Percentiles rank a stretch among this genome's conserved stretches.
phyloP scores from a whole-genome alignment of 2,888 invertebrate species.

The Cetonia aurata region DNA sequence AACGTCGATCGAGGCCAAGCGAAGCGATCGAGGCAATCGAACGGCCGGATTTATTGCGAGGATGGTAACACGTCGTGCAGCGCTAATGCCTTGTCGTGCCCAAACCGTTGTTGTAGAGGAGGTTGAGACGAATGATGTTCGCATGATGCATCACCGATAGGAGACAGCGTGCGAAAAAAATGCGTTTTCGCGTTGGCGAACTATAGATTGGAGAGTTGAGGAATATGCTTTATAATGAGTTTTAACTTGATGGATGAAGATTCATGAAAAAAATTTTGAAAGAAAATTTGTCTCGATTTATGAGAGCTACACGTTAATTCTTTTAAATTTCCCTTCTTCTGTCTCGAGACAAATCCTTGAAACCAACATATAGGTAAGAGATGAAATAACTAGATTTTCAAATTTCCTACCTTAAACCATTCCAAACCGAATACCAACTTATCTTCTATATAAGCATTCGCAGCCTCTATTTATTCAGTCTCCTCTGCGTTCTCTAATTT shows the following conservation, averaged over 20 bases:
- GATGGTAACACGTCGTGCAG: slow-evolving; percentile 4
- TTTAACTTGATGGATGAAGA: slow-evolving; percentile 4
- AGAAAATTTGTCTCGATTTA: too few species aligned
- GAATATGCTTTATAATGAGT: not conserved
- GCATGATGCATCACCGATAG: slow-evolving; percentile 2
- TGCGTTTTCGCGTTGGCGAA: not conserved
- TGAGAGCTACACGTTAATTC: too few species aligned
- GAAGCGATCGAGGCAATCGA: slow-evolving; percentile 19
- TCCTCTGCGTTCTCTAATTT: too few species aligned
- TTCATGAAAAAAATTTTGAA: too few species aligned
- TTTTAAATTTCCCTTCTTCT: too few species aligned
- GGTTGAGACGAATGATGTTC: slow-evolving; percentile 1
- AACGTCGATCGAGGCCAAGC: not conserved
- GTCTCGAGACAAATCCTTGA: too few species aligned
- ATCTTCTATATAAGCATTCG: too few species aligned
- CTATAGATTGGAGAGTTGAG: not conserved
- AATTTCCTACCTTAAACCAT: too few species aligned
- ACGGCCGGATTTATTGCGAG: slow-evolving; percentile 12
- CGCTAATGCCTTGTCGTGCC: slow-evolving; percentile 19
- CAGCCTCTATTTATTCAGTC: too few species aligned
- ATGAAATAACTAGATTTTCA: too few species aligned
- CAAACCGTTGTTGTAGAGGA: slow-evolving; percentile 3
- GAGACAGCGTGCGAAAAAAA: not conserved
- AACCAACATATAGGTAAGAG: too few species aligned
- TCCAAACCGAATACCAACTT: too few species aligned